These are phyloP conservation scores for Oegoconia quadripuncta DNA, from an alignment of 2,888 invertebrate species.

Conservation along the genomic window DNA sequence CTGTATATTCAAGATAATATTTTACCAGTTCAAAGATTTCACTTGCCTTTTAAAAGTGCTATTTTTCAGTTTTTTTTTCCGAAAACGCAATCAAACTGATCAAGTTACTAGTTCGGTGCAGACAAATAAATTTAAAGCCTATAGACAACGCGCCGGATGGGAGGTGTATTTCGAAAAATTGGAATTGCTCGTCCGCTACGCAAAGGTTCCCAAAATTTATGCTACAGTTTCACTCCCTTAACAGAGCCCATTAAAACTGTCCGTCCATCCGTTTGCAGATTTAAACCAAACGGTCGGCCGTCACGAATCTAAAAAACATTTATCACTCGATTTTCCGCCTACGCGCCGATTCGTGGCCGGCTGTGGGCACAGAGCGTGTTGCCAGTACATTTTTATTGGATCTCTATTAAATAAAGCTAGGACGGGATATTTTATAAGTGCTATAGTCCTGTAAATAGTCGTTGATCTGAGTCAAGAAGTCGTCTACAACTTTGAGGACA, in stretches of 20 bases:
- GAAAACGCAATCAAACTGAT: conserved; percentile 34
- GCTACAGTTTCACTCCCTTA: conserved; percentile 57
- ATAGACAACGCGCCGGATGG: conserved; percentile 41
- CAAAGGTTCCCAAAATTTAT: conserved; percentile 54
- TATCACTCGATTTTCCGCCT: conserved; percentile 58
- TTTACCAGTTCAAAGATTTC: too few species aligned
- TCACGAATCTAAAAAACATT: conserved; percentile 64
- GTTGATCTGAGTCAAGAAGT: conserved; percentile 17
- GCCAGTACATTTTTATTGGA: conserved; percentile 47
- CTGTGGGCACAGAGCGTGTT: conserved; percentile 38
- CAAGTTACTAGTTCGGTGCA: conserved; percentile 31
- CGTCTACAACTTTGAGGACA: too few species aligned
- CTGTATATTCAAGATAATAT: too few species aligned
- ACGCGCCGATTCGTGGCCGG: conserved; percentile 27
- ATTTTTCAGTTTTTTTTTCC: too few species aligned
- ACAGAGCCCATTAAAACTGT: conserved; percentile 64
- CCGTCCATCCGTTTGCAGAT: conserved; percentile 63
- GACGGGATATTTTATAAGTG: conserved; percentile 28
- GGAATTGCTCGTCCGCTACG: conserved; percentile 33
- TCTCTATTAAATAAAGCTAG: conserved; percentile 32
- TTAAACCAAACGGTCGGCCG: conserved; percentile 57
- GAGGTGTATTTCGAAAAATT: conserved; percentile 50
- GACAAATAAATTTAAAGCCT: conserved; percentile 64
- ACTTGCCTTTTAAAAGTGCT: neutral
- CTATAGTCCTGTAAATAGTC: conserved; percentile 22